phyloP scores from a whole-genome alignment of 2,888 invertebrate species.

The Phorcus lineatus region DNA sequence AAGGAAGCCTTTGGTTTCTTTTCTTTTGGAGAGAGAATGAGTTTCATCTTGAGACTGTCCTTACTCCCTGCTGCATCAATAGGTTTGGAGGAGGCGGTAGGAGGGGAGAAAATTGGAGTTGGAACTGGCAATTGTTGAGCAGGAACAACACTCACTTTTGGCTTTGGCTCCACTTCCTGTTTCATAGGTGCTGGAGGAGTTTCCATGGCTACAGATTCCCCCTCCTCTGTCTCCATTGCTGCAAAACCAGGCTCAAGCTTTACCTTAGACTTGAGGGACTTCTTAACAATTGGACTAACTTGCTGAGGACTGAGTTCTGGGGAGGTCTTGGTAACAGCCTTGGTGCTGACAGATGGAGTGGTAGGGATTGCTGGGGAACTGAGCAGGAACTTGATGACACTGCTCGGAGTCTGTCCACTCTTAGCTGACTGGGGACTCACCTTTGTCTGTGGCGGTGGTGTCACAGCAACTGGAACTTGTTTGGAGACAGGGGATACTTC shows the following conservation, averaged over 20 bases:
- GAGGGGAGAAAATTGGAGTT: not conserved
- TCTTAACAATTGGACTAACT: not conserved
- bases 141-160: not conserved
- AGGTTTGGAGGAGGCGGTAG: constrained; percentile 14
- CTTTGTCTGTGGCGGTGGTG: constrained; percentile 7
- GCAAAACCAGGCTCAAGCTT: constrained; percentile 17
- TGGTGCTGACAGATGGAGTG: constrained; percentile 51
- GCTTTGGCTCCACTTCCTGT: constrained; percentile 22
- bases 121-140: not conserved
- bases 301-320: constrained; percentile 19
- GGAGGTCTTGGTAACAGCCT: constrained; percentile 42
- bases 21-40: constrained; percentile 44
- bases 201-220: not conserved
- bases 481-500: constrained; percentile 3
- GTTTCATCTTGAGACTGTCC: constrained; percentile 47
- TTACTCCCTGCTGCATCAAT: constrained; percentile 37
- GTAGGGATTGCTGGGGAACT: constrained; percentile 62
- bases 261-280: constrained; percentile 11
- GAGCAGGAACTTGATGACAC: constrained; percentile 67
- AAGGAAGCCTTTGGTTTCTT: constrained; percentile 20
- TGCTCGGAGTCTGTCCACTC: constrained; percentile 38
- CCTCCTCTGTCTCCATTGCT: not conserved
- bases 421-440: not conserved
- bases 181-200: not conserved
- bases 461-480: not conserved